Evolutionary conservation across 2,797 vertebrate species (phyloP).

Genomic region (Danio aesculapii): DNA sequence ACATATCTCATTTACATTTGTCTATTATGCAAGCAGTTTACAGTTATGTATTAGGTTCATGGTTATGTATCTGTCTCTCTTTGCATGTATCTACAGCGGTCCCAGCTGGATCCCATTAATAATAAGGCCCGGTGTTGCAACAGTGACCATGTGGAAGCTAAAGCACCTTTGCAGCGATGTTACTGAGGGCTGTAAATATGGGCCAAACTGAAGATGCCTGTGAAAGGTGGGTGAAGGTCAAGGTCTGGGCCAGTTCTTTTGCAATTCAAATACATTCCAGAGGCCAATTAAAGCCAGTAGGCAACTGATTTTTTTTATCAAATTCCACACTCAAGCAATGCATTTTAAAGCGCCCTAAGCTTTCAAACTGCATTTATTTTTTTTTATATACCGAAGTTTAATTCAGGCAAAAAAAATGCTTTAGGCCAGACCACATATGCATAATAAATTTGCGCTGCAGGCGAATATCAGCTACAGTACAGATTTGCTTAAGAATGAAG

Average conservation of each 20-base stretch:
- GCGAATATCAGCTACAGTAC: slow-evolving; percentile 30
- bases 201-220: slow-evolving; percentile 26
- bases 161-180: slow-evolving; percentile 54
- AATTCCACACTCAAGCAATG: background rate
- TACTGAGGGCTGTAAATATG: slow-evolving; percentile 25
- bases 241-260: slow-evolving; percentile 8
- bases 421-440: slow-evolving; percentile 7
- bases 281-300: slow-evolving; percentile 32
- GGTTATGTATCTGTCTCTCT: slow-evolving; percentile 61
- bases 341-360: slow-evolving; percentile 3
- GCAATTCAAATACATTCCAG: slow-evolving; percentile 28
- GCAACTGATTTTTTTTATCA: background rate
- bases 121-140: slow-evolving; percentile 52
- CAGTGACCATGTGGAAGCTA: slow-evolving; percentile 51
- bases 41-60: slow-evolving; percentile 65
- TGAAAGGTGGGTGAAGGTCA: slow-evolving; percentile 31
- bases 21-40: slow-evolving; percentile 66
- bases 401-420: slow-evolving; percentile 13
- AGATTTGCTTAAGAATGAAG: slow-evolving; percentile 41
- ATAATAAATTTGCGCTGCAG: slow-evolving; percentile 36
- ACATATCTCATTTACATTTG: slow-evolving; percentile 63
- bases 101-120: slow-evolving; percentile 68
- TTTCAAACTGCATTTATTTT: background rate
- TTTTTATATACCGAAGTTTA: background rate
- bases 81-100: slow-evolving; percentile 57